Evolutionary conservation across 2,888 invertebrate genomes (phyloP), one percentile per base, ranked within the genome.

Genomic region (Platycheirus rosarum): DNA sequence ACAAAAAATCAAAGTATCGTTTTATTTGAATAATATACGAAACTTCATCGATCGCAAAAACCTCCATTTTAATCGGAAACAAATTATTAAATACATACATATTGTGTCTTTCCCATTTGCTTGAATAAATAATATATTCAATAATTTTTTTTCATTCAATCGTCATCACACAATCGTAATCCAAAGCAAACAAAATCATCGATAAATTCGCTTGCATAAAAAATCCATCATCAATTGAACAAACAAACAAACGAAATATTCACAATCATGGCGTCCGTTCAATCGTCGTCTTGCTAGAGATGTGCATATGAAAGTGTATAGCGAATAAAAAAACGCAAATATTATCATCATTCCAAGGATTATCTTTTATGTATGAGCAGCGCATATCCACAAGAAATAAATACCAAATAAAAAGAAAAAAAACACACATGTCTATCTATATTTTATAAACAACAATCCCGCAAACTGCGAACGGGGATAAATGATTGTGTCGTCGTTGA

Each of bases 341-440:
- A 68, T 77, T 77, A 77, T 82, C 62, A 73, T 68, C 82, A 77
- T 68, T 65, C 63, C 29, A 55, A 49, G 82, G 82, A 82, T 77
- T 63, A 77, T 82, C 71, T 77, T 55, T 82, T 57, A 77, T 76
- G 44, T 60, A 74, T 66, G 46, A 55, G 60, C 9, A 7, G n/a
- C 23, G 16, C 32, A 35, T 20, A 51, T 29, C 11, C n/a, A 51
- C 18, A 68, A 11, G n/a, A n/a, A n/a, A n/a, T n/a, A n/a, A n/a
- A n/a, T n/a, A n/a, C n/a, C n/a, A n/a, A 14, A 55, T 35, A n/a
- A 3, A 16, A 51, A 9, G 3, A 26, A 55, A 23, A 23, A 26
- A 23, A 23, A 40, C 9, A 40, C 11, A 37, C 18, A 4, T 3
- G 9, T 57, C 23, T 14, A 40, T 57, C 7, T 42, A 1, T 55